Evolutionary conservation across 2,797 vertebrate genomes (phyloP).

Genomic region (Microcaecilia unicolor): DNA sequence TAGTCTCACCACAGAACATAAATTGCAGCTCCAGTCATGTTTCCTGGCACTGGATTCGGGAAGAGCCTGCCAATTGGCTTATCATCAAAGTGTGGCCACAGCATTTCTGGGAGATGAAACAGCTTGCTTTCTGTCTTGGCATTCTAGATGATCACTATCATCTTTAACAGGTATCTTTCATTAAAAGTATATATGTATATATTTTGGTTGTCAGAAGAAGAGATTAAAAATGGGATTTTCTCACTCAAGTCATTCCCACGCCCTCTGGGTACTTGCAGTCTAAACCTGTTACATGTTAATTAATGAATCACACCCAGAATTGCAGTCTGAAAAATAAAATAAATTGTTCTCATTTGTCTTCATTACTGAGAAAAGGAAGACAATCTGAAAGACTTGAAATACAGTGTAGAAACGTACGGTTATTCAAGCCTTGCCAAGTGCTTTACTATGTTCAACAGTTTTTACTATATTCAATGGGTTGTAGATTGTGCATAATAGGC

Average conservation of each 20-base stretch:
- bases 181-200: constrained; percentile 44
- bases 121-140: constrained; percentile 43
- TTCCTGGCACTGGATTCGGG: constrained; percentile 46
- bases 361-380: constrained; percentile 34
- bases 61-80: constrained; percentile 65
- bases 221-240: constrained; percentile 42
- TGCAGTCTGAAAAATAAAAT: constrained; percentile 50
- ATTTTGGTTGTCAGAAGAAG: constrained; percentile 33
- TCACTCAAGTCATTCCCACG: constrained; percentile 45
- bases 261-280: constrained; percentile 48
- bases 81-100: constrained; percentile 54
- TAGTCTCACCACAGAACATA: constrained; percentile 63
- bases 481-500: too few relatives aligned
- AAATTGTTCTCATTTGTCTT: constrained; percentile 44
- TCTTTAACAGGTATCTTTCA: constrained; percentile 41
- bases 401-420: too few relatives aligned
- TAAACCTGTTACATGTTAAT: constrained; percentile 59
- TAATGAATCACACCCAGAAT: constrained; percentile 54
- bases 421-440: too few relatives aligned
- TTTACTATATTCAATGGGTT: too few relatives aligned
- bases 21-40: constrained; percentile 60
- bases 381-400: too few relatives aligned
- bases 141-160: constrained; percentile 40
- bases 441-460: too few relatives aligned
- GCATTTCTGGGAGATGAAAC: constrained; percentile 56